Evolutionary conservation across 2,113 vertebrate species (phyloP).

Genomic region (Syrmaticus mikado): DNA sequence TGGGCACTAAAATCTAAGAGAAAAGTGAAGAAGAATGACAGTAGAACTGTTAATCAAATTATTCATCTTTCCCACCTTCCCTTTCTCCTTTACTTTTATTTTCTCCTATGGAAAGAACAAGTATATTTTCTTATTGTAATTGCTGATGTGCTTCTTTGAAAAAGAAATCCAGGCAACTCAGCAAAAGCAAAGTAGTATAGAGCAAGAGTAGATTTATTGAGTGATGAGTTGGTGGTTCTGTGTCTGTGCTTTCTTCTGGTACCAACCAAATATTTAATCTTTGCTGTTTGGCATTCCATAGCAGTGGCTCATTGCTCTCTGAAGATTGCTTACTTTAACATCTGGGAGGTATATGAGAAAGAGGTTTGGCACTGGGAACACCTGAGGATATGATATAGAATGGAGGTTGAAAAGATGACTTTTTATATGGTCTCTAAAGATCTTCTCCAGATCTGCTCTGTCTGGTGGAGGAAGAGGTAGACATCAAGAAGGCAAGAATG

Average conservation of each 20-base stretch:
- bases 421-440: not conserved
- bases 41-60: not conserved
- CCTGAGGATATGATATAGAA: not conserved
- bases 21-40: not conserved
- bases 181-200: not conserved
- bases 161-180: slow-evolving; percentile 17
- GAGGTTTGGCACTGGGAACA: not conserved
- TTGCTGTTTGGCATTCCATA: not conserved
- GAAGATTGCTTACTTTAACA: not conserved
- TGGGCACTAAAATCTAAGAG: not conserved
- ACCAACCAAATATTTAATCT: not conserved
- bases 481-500: not conserved
- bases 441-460: not conserved
- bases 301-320: not conserved
- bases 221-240: not conserved
- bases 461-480: not conserved
- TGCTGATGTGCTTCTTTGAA: not conserved
- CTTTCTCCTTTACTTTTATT: not conserved
- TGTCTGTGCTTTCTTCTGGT: not conserved
- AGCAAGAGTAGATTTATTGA: not conserved
- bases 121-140: not conserved
- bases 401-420: not conserved
- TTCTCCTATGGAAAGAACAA: not conserved
- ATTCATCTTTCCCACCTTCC: not conserved
- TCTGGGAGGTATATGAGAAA: not conserved